These are phyloP conservation scores for Brachyalestes nurse DNA, from an alignment of 2,797 vertebrate species.

Conservation along the genomic window DNA sequence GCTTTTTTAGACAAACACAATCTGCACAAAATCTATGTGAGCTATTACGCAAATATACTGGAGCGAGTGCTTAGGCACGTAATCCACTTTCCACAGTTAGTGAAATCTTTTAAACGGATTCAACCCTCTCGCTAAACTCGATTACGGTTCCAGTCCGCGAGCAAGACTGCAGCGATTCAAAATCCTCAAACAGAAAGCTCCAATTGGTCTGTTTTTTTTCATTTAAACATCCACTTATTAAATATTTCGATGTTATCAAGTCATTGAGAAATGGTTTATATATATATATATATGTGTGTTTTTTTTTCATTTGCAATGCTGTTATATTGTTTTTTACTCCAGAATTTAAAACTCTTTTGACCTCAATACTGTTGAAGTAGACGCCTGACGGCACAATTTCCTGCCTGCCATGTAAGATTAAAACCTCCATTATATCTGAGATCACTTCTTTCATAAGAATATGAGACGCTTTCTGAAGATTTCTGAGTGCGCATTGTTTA, in stretches of 20 bases:
- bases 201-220: conserved; percentile 44
- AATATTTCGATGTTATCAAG: conserved; percentile 52
- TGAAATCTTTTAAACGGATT: conserved; percentile 42
- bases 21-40: conserved; percentile 37
- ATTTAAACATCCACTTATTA: conserved; percentile 52
- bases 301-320: conserved; percentile 41
- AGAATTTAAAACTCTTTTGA: conserved; percentile 53
- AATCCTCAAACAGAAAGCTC: conserved; percentile 42
- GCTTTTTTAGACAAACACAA: background rate
- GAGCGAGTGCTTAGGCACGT: conserved; percentile 21
- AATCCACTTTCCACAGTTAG: conserved; percentile 47
- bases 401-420: conserved; percentile 59
- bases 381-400: conserved; percentile 62
- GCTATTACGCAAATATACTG: conserved; percentile 23
- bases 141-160: conserved; percentile 41
- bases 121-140: conserved; percentile 39
- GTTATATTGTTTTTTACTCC: conserved; percentile 44
- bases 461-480: conserved; percentile 32
- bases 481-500: conserved; percentile 34
- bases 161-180: conserved; percentile 26
- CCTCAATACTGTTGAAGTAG: conserved; percentile 52
- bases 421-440: conserved; percentile 50
- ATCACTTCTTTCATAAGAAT: conserved; percentile 46
- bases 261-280: conserved; percentile 52
- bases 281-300: conserved; percentile 38